Percentiles rank a stretch among this genome's conserved stretches.
phyloP scores from a whole-genome alignment of 2,797 vertebrate species.

The Chelidonichthys spinosus region DNA sequence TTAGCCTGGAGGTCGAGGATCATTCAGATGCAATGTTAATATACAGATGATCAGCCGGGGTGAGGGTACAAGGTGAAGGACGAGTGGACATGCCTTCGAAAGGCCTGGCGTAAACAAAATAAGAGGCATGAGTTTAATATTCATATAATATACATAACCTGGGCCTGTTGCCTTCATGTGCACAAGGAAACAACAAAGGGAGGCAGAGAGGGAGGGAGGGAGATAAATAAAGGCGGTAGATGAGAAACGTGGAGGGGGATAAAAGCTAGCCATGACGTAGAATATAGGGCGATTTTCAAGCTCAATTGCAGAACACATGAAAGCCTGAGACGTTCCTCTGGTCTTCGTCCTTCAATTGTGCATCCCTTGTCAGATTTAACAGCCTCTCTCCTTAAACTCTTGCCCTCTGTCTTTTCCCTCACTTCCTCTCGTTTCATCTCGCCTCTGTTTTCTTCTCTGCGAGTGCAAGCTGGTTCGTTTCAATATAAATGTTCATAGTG shows the following conservation, averaged over 20 bases:
- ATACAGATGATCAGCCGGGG: conserved; percentile 25
- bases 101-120: conserved; percentile 60
- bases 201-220: neutral
- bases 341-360: conserved; percentile 26
- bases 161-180: conserved; percentile 60
- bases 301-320: conserved; percentile 62
- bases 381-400: conserved; percentile 35
- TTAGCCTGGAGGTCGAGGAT: neutral
- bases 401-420: conserved; percentile 35
- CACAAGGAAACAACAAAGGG: conserved; percentile 27
- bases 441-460: conserved; percentile 16
- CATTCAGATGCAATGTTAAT: conserved; percentile 25
- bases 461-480: conserved; percentile 11
- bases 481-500: conserved; percentile 5
- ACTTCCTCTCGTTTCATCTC: conserved; percentile 35
- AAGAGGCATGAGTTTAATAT: conserved; percentile 68
- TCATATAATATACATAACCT: conserved; percentile 79
- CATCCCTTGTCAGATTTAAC: conserved; percentile 40
- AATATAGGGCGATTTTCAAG: conserved; percentile 62
- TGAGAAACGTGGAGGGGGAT: conserved; percentile 33
- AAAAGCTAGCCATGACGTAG: conserved; percentile 43
- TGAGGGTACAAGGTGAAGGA: conserved; percentile 45
- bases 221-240: conserved; percentile 39
- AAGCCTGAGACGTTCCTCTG: conserved; percentile 15
- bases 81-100: conserved; percentile 51